These are phyloP conservation scores for Arothron firmamentum DNA, from an alignment of 2,113 vertebrate species.

Conservation along the genomic window DNA sequence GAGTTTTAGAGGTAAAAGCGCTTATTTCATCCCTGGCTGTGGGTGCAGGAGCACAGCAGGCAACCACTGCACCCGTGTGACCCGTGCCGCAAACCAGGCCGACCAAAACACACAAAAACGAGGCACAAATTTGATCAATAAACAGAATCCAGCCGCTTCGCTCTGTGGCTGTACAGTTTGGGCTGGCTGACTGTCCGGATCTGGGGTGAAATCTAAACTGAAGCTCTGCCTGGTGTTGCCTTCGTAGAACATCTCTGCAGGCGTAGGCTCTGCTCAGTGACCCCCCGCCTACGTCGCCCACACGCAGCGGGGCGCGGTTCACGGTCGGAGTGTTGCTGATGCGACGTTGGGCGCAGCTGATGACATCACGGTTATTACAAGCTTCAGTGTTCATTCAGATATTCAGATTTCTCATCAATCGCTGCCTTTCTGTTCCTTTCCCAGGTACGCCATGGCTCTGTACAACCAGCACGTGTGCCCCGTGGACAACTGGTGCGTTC, in stretches of 20 bases:
- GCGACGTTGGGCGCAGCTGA: too few relatives aligned
- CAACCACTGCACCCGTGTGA: not conserved
- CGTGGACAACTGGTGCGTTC: slow-evolving; percentile 83
- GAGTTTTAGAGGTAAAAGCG: too few relatives aligned
- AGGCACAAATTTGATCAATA: too few relatives aligned
- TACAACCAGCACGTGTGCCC: slow-evolving; percentile 90
- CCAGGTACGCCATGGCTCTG: slow-evolving; percentile 87
- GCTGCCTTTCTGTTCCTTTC: slow-evolving; percentile 3
- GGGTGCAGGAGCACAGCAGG: slow-evolving; percentile 3
- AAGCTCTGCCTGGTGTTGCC: not conserved
- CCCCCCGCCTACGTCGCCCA: slow-evolving; percentile 1
- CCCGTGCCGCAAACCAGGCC: too few relatives aligned
- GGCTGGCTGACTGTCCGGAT: too few relatives aligned
- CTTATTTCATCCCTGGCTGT: too few relatives aligned
- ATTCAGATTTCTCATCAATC: not conserved
- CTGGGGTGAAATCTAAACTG: too few relatives aligned
- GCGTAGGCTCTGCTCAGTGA: slow-evolving; percentile 12
- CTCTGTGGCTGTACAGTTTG: too few relatives aligned
- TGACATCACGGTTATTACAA: too few relatives aligned
- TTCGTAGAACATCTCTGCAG: not conserved
- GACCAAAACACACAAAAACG: too few relatives aligned
- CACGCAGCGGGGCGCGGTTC: not conserved
- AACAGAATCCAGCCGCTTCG: too few relatives aligned
- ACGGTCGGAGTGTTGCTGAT: not conserved
- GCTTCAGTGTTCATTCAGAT: too few relatives aligned